These are phyloP conservation scores for Drosophila quinaria DNA, from an alignment of 2,888 invertebrate species.

Conservation along the genomic window DNA sequence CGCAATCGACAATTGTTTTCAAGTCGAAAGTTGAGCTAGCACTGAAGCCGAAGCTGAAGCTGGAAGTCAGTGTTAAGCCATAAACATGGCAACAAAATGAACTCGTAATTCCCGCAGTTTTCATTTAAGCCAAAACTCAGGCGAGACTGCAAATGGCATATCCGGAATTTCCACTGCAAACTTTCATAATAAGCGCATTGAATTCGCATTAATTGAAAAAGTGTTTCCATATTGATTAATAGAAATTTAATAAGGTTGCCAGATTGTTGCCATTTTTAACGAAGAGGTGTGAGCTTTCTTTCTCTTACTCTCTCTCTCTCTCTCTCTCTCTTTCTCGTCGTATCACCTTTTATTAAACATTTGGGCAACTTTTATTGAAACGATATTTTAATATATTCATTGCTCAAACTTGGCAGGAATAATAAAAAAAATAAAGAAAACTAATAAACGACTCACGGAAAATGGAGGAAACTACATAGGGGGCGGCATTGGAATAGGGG, in stretches of 20 bases:
- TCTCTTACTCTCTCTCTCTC: background rate
- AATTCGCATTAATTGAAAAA: constrained; percentile 47
- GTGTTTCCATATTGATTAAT: constrained; percentile 52
- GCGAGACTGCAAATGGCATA: constrained; percentile 37
- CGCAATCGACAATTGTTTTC: constrained; percentile 68
- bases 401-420: constrained; percentile 48
- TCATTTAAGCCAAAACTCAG: constrained; percentile 7
- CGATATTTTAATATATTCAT: constrained; percentile 76
- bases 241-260: constrained; percentile 61
- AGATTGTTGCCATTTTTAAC: constrained; percentile 23
- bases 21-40: constrained; percentile 11
- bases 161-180: constrained; percentile 31
- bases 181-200: constrained; percentile 65
- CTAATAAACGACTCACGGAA: constrained; percentile 35
- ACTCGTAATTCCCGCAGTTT: constrained; percentile 30
- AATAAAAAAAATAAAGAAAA: constrained; percentile 16
- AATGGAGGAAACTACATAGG: constrained; percentile 14
- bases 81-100: constrained; percentile 38
- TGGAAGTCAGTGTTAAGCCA: constrained; percentile 21
- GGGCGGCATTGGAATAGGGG: background rate
- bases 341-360: constrained; percentile 35
- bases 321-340: background rate
- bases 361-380: constrained; percentile 54
- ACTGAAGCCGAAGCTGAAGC: background rate
- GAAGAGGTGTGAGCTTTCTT: background rate